These are phyloP conservation scores for Trissonchulus sp. DNA, from an alignment of 2,888 invertebrate species.

Conservation along the genomic window DNA sequence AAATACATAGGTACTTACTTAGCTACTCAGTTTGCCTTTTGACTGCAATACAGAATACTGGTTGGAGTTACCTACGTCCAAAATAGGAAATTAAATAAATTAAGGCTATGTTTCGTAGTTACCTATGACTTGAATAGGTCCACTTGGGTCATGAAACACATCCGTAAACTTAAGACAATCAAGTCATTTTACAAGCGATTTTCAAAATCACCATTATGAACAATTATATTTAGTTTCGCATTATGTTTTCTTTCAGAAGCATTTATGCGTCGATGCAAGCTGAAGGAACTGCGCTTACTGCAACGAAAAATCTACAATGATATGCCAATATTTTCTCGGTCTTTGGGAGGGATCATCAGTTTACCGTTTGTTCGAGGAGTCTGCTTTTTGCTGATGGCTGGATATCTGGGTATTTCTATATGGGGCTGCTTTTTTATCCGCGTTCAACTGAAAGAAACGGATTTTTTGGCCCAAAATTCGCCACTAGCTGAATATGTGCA, in stretches of 20 bases:
- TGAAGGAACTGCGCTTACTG: conserved; percentile 2
- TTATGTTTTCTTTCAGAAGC: conserved; percentile 22
- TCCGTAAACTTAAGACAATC: too few relatives aligned
- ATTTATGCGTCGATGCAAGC: conserved; percentile 10
- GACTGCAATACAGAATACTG: too few relatives aligned
- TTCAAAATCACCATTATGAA: too few relatives aligned
- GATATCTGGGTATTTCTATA: conserved; percentile 43
- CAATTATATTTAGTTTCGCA: too few relatives aligned
- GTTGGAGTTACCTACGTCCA: too few relatives aligned
- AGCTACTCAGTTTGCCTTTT: too few relatives aligned
- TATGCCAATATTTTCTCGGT: not conserved
- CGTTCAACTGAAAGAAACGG: not conserved
- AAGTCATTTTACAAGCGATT: too few relatives aligned
- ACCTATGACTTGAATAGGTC: too few relatives aligned
- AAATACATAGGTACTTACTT: too few relatives aligned
- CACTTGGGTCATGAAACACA: too few relatives aligned
- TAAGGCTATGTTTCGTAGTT: too few relatives aligned
- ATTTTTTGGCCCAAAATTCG: not conserved
- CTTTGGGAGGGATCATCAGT: not conserved
- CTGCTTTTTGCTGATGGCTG: conserved; percentile 30
- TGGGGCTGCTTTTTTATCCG: conserved; percentile 37
- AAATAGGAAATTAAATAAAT: too few relatives aligned
- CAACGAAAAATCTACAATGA: conserved; percentile 25
- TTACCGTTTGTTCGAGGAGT: not conserved
- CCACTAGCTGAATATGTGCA: not conserved